Percentiles rank a stretch among this genome's conserved stretches.
These are phyloP conservation scores for Proterorhinus semilunaris DNA, from an alignment of 2,113 vertebrate species.

Conservation along the genomic window DNA sequence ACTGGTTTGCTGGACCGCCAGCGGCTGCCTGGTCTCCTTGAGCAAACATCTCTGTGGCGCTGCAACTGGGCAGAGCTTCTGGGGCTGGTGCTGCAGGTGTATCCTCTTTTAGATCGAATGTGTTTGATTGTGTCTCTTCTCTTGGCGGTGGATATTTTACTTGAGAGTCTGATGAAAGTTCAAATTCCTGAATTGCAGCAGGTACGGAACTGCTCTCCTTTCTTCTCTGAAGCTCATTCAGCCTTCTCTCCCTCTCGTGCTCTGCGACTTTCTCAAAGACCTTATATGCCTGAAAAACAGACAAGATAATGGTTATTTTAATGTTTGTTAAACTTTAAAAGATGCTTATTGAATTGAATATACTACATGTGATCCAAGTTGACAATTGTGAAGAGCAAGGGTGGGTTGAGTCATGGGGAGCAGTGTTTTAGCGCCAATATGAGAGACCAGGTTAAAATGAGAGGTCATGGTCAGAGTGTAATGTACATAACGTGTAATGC, in stretches of 20 bases:
- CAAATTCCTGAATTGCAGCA: slow-evolving; percentile 52
- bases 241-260: slow-evolving; percentile 42
- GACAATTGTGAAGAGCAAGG: too few species aligned
- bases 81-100: background rate
- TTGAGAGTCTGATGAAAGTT: slow-evolving; percentile 28
- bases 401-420: too few species aligned
- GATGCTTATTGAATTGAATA: too few species aligned
- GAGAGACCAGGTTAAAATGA: too few species aligned
- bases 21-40: slow-evolving; percentile 33
- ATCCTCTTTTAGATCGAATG: background rate
- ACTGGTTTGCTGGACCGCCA: slow-evolving; percentile 27
- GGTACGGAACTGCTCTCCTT: slow-evolving; percentile 32
- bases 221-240: slow-evolving; percentile 37
- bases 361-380: too few species aligned
- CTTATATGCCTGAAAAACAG: slow-evolving; percentile 45
- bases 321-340: too few species aligned
- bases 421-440: too few species aligned
- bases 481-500: too few species aligned
- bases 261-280: slow-evolving; percentile 61
- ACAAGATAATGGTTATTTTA: background rate
- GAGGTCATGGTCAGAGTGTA: too few species aligned
- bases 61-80: background rate
- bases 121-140: slow-evolving; percentile 3
- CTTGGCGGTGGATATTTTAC: slow-evolving; percentile 15
- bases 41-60: background rate